These are phyloP conservation scores for Cactoblastis cactorum DNA, from an alignment of 2,888 invertebrate species.

Conservation along the genomic window DNA sequence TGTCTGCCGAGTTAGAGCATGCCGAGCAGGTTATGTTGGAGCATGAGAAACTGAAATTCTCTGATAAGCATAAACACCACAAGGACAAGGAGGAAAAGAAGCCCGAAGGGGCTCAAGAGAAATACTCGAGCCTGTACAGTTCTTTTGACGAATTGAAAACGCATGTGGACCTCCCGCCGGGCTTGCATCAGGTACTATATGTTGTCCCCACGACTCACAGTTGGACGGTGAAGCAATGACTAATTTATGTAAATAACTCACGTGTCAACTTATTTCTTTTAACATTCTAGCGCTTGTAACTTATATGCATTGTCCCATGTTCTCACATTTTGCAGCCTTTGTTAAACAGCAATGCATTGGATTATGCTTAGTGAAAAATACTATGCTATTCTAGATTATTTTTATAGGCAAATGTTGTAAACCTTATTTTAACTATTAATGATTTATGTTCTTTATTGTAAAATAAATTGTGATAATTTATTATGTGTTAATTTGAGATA, in stretches of 20 bases:
- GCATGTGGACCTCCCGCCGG: slow-evolving; percentile 58
- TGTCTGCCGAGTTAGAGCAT: slow-evolving; percentile 74
- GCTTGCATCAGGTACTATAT: slow-evolving; percentile 64
- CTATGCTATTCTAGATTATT: not conserved
- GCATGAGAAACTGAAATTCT: slow-evolving; percentile 70
- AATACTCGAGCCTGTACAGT: slow-evolving; percentile 68
- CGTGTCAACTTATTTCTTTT: slow-evolving; percentile 5
- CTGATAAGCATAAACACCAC: slow-evolving; percentile 52
- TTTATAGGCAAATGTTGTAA: not conserved
- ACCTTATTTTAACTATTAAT: not conserved
- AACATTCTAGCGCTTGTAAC: slow-evolving; percentile 8
- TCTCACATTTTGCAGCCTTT: not conserved
- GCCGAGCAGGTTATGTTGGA: slow-evolving; percentile 76
- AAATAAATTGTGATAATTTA: not conserved
- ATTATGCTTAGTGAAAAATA: slow-evolving; percentile 1
- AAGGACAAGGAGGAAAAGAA: slow-evolving; percentile 42
- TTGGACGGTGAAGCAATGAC: slow-evolving; percentile 27
- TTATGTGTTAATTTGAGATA: not conserved
- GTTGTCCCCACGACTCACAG: slow-evolving; percentile 32
- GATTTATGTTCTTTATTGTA: not conserved
- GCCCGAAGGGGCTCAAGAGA: slow-evolving; percentile 41
- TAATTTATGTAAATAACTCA: slow-evolving; percentile 20
- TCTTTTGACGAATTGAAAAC: slow-evolving; percentile 69
- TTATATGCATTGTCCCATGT: not conserved
- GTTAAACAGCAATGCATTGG: slow-evolving; percentile 12